phyloP scores from a whole-genome alignment of 2,797 vertebrate genomes.

The Otus scops region DNA sequence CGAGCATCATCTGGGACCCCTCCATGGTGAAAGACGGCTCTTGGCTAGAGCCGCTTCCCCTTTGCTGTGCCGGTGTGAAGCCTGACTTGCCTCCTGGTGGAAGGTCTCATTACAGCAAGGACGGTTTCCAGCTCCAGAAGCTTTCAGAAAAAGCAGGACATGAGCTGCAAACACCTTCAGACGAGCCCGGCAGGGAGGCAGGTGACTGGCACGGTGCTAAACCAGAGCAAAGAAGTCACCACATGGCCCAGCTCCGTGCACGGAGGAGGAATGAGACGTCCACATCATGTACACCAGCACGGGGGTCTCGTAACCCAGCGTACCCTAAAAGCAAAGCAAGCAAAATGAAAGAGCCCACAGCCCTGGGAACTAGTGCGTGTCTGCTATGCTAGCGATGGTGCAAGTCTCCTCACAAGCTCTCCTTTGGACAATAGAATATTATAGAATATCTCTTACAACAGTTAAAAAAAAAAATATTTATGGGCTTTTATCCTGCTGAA shows the following conservation, averaged over 20 bases:
- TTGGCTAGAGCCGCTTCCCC: background rate
- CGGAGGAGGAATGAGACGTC: background rate
- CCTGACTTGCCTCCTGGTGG: constrained; percentile 54
- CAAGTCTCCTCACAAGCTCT: background rate
- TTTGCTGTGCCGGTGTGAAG: background rate
- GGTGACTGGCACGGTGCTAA: background rate
- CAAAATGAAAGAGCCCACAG: background rate
- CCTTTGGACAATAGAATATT: background rate
- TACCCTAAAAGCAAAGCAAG: background rate
- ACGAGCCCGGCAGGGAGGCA: rapidly evolving
- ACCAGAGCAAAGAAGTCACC: background rate
- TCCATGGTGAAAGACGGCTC: background rate
- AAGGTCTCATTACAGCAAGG: constrained; percentile 53
- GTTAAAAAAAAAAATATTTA: background rate
- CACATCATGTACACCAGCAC: rapidly evolving
- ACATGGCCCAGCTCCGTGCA: rapidly evolving
- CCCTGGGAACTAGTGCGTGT: background rate
- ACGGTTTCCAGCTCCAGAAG: background rate
- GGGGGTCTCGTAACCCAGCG: background rate
- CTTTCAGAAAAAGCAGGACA: background rate
- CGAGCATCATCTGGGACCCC: background rate
- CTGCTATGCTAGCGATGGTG: rapidly evolving
- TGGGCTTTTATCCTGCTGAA: background rate
- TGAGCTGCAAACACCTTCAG: background rate
- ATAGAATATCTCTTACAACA: background rate